A percentile compares a stretch with the other conserved stretches of the same genome.
These are phyloP conservation scores for Epinotia bilunana DNA, from an alignment of 2,888 invertebrate genomes.

Conservation along the genomic window DNA sequence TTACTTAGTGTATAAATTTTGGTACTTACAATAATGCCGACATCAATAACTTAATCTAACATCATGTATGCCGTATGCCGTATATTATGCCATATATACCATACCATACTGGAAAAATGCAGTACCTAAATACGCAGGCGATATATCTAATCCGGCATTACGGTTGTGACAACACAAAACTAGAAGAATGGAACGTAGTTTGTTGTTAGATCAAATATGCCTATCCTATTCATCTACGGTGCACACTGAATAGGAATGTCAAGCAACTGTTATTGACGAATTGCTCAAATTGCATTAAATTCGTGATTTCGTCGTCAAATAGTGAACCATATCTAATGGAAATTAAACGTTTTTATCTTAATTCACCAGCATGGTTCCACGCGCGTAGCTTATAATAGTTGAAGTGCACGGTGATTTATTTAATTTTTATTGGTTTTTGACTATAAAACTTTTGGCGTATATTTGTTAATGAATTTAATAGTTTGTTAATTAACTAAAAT, in stretches of 20 bases:
- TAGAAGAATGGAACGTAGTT: not conserved
- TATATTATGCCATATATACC: too few relatives aligned
- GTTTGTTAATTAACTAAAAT: slow-evolving; percentile 56
- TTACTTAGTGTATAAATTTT: not conserved
- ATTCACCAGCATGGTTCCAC: slow-evolving; percentile 9
- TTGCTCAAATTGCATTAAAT: not conserved
- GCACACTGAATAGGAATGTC: not conserved
- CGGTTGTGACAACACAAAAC: not conserved
- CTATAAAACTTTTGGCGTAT: slow-evolving; percentile 44
- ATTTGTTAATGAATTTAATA: slow-evolving; percentile 45
- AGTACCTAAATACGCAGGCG: not conserved
- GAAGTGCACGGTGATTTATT: slow-evolving; percentile 36
- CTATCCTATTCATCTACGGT: not conserved
- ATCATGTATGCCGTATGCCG: too few relatives aligned
- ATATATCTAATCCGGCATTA: not conserved
- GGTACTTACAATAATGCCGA: too few relatives aligned
- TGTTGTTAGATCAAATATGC: too few relatives aligned
- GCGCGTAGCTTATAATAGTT: slow-evolving; percentile 21
- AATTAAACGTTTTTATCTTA: slow-evolving; percentile 21
- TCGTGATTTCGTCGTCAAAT: slow-evolving; percentile 10
- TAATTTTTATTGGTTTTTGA: slow-evolving; percentile 39
- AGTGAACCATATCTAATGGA: slow-evolving; percentile 23
- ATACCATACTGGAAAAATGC: not conserved
- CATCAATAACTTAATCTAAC: too few relatives aligned
- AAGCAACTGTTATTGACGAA: not conserved